Conservation (phyloP, 2,797 vertebrate species). For the Cottoperca gobio region DNA sequence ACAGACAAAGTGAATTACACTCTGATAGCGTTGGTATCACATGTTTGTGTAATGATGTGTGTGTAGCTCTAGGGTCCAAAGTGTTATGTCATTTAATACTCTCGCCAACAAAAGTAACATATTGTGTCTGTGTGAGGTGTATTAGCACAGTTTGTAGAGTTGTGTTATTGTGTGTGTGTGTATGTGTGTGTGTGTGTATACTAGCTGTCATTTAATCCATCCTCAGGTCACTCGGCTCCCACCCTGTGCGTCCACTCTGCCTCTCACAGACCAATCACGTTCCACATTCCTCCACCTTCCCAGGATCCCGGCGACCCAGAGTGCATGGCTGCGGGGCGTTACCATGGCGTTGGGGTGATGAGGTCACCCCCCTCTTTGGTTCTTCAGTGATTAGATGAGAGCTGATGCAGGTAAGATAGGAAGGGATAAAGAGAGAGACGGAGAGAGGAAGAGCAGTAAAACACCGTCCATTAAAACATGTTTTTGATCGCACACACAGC, state of each 20-base stretch:
- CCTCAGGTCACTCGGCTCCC: slow-evolving; percentile 54
- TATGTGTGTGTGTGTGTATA: not conserved
- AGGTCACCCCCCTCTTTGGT: slow-evolving; percentile 66
- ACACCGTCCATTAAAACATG: not conserved
- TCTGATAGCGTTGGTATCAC: slow-evolving; percentile 39
- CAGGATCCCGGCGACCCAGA: slow-evolving; percentile 69
- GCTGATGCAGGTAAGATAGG: slow-evolving; percentile 43
- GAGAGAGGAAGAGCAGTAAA: not conserved
- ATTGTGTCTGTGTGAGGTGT: slow-evolving; percentile 6
- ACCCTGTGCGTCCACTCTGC: slow-evolving; percentile 50
- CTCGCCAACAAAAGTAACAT: slow-evolving; percentile 15
- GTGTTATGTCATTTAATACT: slow-evolving; percentile 39
- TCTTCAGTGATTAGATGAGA: slow-evolving; percentile 63
- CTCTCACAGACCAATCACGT: slow-evolving; percentile 54
- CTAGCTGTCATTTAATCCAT: slow-evolving; percentile 70
- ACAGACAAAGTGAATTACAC: slow-evolving; percentile 54
- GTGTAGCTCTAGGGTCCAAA: slow-evolving; percentile 12
- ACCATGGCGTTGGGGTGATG: slow-evolving; percentile 64
- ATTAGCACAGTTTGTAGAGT: slow-evolving; percentile 10
- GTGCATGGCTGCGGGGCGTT: slow-evolving; percentile 70
- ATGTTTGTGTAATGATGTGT: slow-evolving; percentile 14
- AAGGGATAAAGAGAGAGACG: slow-evolving; percentile 16
- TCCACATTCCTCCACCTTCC: slow-evolving; percentile 76
- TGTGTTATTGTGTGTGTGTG: slow-evolving; percentile 5
- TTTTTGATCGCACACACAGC: not conserved